Evolutionary conservation across 2,113 vertebrate genomes (phyloP).

Genomic region (Crotophaga sulcirostris): DNA sequence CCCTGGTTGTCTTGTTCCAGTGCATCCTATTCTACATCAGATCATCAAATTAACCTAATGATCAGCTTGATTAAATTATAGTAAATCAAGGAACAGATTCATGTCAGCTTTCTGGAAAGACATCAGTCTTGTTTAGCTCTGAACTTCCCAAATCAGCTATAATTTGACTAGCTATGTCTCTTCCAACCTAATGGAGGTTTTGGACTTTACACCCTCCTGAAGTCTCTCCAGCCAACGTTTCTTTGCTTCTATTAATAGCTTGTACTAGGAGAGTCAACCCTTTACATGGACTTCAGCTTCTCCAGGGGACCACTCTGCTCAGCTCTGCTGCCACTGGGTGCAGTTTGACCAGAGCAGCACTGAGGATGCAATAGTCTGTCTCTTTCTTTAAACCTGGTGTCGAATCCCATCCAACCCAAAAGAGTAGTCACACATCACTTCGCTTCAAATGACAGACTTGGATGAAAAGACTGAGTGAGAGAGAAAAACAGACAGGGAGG

Average conservation of each 20-base stretch:
- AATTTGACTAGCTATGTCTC: neutral
- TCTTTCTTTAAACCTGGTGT: neutral
- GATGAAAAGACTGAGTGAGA: neutral
- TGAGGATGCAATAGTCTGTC: neutral
- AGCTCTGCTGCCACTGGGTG: neutral
- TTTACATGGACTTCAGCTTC: neutral
- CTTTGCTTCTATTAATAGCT: slow-evolving; percentile 6
- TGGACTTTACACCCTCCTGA: slow-evolving; percentile 2
- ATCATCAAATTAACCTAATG: slow-evolving; percentile 44
- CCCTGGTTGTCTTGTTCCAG: neutral
- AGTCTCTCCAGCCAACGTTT: neutral
- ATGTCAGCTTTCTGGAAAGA: slow-evolving; percentile 41
- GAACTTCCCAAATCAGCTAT: slow-evolving; percentile 32
- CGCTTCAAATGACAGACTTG: neutral
- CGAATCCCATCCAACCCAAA: neutral
- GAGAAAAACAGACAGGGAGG: neutral
- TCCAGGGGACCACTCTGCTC: neutral
- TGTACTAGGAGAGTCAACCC: neutral
- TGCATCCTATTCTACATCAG: neutral
- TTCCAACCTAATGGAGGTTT: slow-evolving; percentile 18
- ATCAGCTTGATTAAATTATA: slow-evolving; percentile 48
- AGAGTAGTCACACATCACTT: neutral
- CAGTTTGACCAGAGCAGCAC: neutral
- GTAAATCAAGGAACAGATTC: slow-evolving; percentile 32
- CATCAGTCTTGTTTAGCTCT: neutral